These are phyloP conservation scores for Flexamia atlantica DNA, from an alignment of 2,888 invertebrate genomes.

Conservation along the genomic window DNA sequence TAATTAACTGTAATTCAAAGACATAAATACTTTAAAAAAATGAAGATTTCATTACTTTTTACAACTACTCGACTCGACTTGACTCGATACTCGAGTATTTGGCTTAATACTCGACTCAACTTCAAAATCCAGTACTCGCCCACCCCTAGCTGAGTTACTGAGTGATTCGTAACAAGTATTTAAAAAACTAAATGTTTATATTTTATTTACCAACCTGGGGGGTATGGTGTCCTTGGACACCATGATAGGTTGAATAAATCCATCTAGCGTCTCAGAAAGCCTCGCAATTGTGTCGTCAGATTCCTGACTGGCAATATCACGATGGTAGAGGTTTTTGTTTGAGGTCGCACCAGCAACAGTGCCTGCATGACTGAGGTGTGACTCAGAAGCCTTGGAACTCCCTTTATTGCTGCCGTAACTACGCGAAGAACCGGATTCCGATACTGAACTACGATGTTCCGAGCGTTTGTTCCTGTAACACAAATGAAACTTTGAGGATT, in stretches of 20 bases:
- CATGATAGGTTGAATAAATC: conserved; percentile 65
- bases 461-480: conserved; percentile 53
- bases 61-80: too few species aligned
- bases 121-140: too few species aligned
- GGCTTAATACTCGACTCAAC: too few species aligned
- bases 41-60: too few species aligned
- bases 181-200: too few species aligned
- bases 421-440: conserved; percentile 52
- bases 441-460: conserved; percentile 56
- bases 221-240: conserved; percentile 74
- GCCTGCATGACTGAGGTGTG: conserved; percentile 56
- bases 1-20: too few species aligned
- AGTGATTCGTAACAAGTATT: too few species aligned
- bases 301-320: conserved; percentile 34
- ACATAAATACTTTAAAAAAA: too few species aligned
- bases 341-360: conserved; percentile 46
- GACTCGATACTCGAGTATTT: too few species aligned
- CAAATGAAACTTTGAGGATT: background rate
- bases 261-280: conserved; percentile 62
- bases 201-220: conserved; percentile 70
- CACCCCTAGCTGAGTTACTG: too few species aligned
- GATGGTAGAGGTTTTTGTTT: conserved; percentile 51
- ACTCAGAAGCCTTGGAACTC: conserved; percentile 43
- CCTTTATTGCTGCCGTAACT: conserved; percentile 56
- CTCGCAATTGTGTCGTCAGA: conserved; percentile 54